Conservation (phyloP, 1,140 invertebrate species). For the Hyphantria cunea region DNA sequence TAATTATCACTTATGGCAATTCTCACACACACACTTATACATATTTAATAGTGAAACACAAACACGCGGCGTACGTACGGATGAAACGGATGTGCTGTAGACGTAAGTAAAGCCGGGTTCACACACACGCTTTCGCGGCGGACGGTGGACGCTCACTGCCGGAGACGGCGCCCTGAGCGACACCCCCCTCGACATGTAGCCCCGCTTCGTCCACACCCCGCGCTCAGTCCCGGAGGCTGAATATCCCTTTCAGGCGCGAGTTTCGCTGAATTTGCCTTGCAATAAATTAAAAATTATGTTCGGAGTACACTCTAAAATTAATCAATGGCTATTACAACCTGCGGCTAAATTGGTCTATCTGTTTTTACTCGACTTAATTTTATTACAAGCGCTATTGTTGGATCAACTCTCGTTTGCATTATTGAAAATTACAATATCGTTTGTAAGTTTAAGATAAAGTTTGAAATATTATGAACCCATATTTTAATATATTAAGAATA, state of each 20-base stretch:
- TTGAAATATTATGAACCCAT: no score
- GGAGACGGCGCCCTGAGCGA: slow-evolving; percentile 26
- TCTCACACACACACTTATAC: slow-evolving; percentile 35
- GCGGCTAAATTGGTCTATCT: slow-evolving; percentile 19
- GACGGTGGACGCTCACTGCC: slow-evolving; percentile 31
- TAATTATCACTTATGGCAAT: slow-evolving; percentile 41
- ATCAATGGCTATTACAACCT: slow-evolving; percentile 31
- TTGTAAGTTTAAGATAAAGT: not conserved
- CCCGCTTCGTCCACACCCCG: slow-evolving; percentile 11
- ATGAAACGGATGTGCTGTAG: not conserved
- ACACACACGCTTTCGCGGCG: slow-evolving; percentile 19
- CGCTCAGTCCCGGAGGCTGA: slow-evolving; percentile 14
- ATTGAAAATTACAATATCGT: not conserved
- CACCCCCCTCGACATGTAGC: not conserved
- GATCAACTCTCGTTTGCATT: slow-evolving; percentile 3
- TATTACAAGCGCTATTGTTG: not conserved
- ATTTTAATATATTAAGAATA: no score
- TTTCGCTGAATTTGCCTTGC: slow-evolving; percentile 26
- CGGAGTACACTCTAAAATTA: slow-evolving; percentile 29
- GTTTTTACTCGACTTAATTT: slow-evolving; percentile 10
- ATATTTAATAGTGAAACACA: slow-evolving; percentile 32
- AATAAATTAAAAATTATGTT: slow-evolving; percentile 36
- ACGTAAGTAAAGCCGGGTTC: not conserved
- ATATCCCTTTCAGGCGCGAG: slow-evolving; percentile 37
- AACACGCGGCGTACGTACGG: slow-evolving; percentile 24